Evolutionary conservation across 2,113 vertebrate genomes (phyloP).

Genomic region (Labeo rohita): DNA sequence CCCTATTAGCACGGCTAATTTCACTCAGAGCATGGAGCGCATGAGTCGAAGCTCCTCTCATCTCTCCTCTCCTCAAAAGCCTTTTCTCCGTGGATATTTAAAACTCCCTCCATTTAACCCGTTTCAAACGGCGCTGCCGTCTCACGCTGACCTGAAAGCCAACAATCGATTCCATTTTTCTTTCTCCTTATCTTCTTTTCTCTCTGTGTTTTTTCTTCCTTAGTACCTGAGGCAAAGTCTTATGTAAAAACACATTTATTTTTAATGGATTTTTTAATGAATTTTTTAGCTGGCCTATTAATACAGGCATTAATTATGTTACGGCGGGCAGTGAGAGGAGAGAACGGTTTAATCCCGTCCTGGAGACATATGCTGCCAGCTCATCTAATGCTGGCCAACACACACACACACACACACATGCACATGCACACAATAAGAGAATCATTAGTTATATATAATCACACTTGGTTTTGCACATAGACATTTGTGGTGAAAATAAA

Average conservation of each 20-base stretch:
- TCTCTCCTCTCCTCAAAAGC: conserved; percentile 23
- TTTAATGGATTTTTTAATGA: conserved; percentile 99
- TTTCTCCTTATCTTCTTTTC: conserved; percentile 80
- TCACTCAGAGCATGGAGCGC: conserved; percentile 28
- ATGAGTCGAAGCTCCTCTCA: conserved; percentile 26
- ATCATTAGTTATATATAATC: conserved; percentile 34
- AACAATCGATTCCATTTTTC: conserved; percentile 86
- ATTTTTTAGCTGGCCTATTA: conserved; percentile 99
- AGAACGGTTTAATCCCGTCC: conserved; percentile 96
- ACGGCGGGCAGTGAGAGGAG: conserved; percentile 74
- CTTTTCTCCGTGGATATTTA: conserved; percentile 63
- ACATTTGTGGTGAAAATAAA: background rate
- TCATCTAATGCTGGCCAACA: conserved; percentile 93
- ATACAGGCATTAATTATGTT: conserved; percentile 99
- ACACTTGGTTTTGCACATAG: conserved; percentile 5
- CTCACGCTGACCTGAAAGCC: conserved; percentile 90
- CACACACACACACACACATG: conserved; percentile 47
- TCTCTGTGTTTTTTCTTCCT: conserved; percentile 79
- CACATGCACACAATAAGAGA: conserved; percentile 1
- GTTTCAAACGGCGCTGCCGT: conserved; percentile 88
- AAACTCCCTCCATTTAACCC: conserved; percentile 76
- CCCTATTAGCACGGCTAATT: conserved; percentile 57
- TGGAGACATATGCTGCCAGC: conserved; percentile 94
- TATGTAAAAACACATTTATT: conserved; percentile 99
- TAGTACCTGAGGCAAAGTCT: conserved; percentile 97